phyloP scores from a whole-genome alignment of 1,140 invertebrate species.

The Camponotus floridanus region DNA sequence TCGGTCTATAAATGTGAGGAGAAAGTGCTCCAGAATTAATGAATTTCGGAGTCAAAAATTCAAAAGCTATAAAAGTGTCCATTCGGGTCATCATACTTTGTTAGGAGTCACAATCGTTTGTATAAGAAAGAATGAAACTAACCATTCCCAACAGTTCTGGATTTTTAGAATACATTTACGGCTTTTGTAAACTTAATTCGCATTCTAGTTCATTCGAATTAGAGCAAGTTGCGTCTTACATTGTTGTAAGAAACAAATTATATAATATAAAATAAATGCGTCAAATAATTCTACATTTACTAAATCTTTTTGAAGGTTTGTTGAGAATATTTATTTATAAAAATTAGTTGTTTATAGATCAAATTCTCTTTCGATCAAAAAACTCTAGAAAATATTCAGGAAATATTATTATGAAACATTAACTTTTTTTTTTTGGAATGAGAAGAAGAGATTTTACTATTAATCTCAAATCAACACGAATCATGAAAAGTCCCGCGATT shows the following conservation, averaged over 20 bases:
- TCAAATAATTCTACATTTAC: neutral
- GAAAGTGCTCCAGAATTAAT: slow-evolving; percentile 6
- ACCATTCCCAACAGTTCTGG: neutral
- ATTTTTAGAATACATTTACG: neutral
- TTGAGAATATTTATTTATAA: too few relatives aligned
- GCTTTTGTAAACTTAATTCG: neutral
- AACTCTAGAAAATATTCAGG: too few relatives aligned
- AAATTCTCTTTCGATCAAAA: too few relatives aligned
- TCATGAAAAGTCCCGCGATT: slow-evolving; percentile 8
- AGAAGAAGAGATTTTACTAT: neutral
- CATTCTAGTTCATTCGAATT: too few relatives aligned
- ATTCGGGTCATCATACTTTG: neutral
- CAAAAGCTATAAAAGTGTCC: neutral
- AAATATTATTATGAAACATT: neutral
- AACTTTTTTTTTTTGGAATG: neutral
- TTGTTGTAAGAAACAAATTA: too few relatives aligned
- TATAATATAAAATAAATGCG: neutral
- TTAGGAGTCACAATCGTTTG: neutral
- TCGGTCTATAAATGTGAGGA: slow-evolving; percentile 28
- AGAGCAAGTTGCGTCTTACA: too few relatives aligned
- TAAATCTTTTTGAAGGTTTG: neutral
- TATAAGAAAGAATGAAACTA: neutral
- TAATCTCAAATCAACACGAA: neutral
- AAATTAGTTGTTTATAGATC: too few relatives aligned
- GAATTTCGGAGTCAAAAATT: neutral